Evolutionary conservation across 2,797 vertebrate species (phyloP).

Genomic region (Pterois miles): DNA sequence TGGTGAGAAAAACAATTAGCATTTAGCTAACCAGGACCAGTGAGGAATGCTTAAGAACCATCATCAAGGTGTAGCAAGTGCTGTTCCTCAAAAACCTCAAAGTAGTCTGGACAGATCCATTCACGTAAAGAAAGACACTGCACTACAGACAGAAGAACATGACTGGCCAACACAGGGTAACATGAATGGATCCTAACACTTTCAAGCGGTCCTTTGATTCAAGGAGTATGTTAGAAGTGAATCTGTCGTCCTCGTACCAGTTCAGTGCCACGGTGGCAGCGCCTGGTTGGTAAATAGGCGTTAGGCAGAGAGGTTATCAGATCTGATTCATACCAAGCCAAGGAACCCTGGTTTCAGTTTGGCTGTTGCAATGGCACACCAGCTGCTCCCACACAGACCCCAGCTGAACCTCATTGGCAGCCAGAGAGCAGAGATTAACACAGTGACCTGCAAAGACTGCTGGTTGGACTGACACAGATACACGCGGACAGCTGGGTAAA

Average conservation of each 20-base stretch:
- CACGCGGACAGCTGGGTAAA: slow-evolving; percentile 72
- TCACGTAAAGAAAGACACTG: not conserved
- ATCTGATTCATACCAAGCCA: slow-evolving; percentile 71
- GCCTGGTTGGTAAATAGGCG: slow-evolving; percentile 50
- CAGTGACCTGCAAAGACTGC: slow-evolving; percentile 76
- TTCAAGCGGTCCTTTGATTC: not conserved
- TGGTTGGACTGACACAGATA: slow-evolving; percentile 70
- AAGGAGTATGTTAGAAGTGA: not conserved
- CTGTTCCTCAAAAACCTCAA: not conserved
- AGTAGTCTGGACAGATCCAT: not conserved
- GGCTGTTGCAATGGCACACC: slow-evolving; percentile 66
- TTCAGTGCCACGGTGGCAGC: not conserved
- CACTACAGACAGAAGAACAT: not conserved
- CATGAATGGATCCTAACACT: not conserved
- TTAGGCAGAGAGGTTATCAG: slow-evolving; percentile 54
- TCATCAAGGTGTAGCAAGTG: slow-evolving; percentile 2
- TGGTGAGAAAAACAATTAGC: slow-evolving; percentile 12
- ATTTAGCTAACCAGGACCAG: not conserved
- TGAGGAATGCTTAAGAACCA: slow-evolving; percentile 1
- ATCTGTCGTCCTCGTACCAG: slow-evolving; percentile 13
- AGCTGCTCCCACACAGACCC: slow-evolving; percentile 73
- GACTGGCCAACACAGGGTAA: not conserved
- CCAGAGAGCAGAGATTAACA: slow-evolving; percentile 74
- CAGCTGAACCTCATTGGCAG: slow-evolving; percentile 73
- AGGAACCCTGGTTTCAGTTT: slow-evolving; percentile 66